Evolutionary conservation across 2,113 vertebrate genomes (phyloP).

Genomic region (Petrocephalus microphthalmus): DNA sequence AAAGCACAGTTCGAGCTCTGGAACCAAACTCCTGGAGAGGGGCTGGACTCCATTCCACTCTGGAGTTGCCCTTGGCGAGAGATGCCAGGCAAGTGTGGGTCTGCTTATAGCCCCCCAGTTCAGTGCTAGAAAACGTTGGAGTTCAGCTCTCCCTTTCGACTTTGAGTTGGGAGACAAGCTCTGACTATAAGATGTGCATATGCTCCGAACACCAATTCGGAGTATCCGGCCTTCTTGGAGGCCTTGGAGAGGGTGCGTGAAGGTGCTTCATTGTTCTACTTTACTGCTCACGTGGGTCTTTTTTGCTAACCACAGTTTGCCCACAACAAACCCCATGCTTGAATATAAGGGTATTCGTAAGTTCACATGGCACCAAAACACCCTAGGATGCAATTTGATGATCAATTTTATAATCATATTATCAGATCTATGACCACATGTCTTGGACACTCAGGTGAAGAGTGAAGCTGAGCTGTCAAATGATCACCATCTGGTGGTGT

Average conservation of each 20-base stretch:
- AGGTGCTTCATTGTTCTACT: neutral
- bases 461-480: too few species aligned
- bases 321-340: too few species aligned
- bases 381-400: too few species aligned
- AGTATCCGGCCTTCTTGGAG: neutral
- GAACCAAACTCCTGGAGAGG: neutral
- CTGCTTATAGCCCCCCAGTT: neutral
- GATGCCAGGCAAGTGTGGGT: neutral
- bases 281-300: neutral
- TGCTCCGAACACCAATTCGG: neutral
- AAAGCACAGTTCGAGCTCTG: neutral
- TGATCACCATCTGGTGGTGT: too few species aligned
- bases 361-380: too few species aligned
- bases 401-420: too few species aligned
- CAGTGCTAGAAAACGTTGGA: neutral
- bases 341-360: too few species aligned
- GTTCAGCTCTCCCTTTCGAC: neutral
- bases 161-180: neutral
- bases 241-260: neutral
- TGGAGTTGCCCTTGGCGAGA: neutral
- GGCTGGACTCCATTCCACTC: neutral
- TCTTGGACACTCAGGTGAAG: too few species aligned
- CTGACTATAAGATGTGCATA: too few species aligned
- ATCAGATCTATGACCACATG: too few species aligned
- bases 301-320: too few species aligned